Evolutionary conservation across 2,888 invertebrate species (phyloP).

Genomic region (Chesias legatella): DNA sequence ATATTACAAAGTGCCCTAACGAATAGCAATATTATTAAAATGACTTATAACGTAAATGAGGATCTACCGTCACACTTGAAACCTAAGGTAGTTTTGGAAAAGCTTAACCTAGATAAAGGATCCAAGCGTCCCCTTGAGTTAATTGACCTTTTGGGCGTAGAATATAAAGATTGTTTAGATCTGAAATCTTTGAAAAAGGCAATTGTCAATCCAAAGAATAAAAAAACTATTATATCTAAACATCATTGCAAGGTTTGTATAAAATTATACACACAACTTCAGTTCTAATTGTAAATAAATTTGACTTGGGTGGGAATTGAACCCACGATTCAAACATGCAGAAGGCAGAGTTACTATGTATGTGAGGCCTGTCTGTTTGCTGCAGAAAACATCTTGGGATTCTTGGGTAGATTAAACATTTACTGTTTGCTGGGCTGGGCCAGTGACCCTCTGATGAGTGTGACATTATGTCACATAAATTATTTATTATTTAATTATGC

Average conservation of each 20-base stretch:
- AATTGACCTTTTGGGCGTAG: slow-evolving; percentile 5
- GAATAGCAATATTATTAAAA: slow-evolving; percentile 27
- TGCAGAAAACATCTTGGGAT: too few relatives aligned
- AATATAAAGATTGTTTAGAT: background rate
- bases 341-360: too few relatives aligned
- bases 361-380: too few relatives aligned
- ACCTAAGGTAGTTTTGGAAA: slow-evolving; percentile 48
- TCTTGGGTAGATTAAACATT: too few relatives aligned
- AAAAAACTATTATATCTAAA: slow-evolving; percentile 54
- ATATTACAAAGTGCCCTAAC: slow-evolving; percentile 23
- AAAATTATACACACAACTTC: too few relatives aligned
- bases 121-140: slow-evolving; percentile 11
- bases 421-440: too few relatives aligned
- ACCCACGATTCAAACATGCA: too few relatives aligned
- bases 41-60: slow-evolving; percentile 42
- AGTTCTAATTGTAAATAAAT: background rate
- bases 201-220: slow-evolving; percentile 44
- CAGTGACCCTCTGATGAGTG: too few relatives aligned
- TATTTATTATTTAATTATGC: too few relatives aligned
- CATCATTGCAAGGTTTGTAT: slow-evolving; percentile 57
- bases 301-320: background rate
- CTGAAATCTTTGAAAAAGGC: slow-evolving; percentile 37
- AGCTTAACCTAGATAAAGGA: slow-evolving; percentile 29
- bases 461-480: too few relatives aligned
- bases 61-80: slow-evolving; percentile 47